Conservation (phyloP, 1,140 invertebrate species). For the Tribolium madens region DNA sequence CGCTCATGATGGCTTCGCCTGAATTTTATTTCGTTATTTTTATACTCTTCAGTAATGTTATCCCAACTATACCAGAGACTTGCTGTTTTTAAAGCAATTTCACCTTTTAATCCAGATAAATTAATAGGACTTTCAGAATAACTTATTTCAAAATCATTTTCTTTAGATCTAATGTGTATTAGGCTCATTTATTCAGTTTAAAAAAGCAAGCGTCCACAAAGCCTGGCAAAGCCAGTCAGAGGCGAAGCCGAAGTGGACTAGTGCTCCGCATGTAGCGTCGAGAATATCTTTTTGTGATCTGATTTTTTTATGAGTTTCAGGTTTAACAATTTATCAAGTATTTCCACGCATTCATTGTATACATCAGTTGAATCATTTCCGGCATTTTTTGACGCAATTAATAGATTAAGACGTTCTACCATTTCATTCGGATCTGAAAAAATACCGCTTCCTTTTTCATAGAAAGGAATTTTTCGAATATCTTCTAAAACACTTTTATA, state of each 20-base stretch:
- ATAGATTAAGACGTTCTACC: slow-evolving; percentile 43
- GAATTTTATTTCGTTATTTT: slow-evolving; percentile 41
- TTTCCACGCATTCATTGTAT: slow-evolving; percentile 45
- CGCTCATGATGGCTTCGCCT: neutral
- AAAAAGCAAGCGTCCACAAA: slow-evolving; percentile 3
- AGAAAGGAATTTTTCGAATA: slow-evolving; percentile 35
- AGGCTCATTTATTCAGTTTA: slow-evolving; percentile 40
- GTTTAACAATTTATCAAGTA: slow-evolving; percentile 43
- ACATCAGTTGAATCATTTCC: slow-evolving; percentile 45
- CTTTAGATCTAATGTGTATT: slow-evolving; percentile 39
- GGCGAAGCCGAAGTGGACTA: slow-evolving; percentile 1
- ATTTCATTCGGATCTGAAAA: slow-evolving; percentile 33
- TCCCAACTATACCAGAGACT: slow-evolving; percentile 41
- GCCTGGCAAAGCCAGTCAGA: slow-evolving; percentile 6
- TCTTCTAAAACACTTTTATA: slow-evolving; percentile 42
- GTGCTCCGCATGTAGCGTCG: neutral
- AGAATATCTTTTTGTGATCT: slow-evolving; percentile 45
- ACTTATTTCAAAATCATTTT: slow-evolving; percentile 39
- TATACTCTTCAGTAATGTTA: slow-evolving; percentile 41
- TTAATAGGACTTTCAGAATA: slow-evolving; percentile 43
- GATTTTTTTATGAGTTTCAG: slow-evolving; percentile 40
- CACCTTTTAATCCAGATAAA: slow-evolving; percentile 40
- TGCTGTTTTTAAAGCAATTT: slow-evolving; percentile 43
- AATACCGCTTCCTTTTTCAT: slow-evolving; percentile 36
- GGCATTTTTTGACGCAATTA: slow-evolving; percentile 47